phyloP scores from a whole-genome alignment of 2,797 vertebrate species.

The Poeciliopsis paucimaculata region DNA sequence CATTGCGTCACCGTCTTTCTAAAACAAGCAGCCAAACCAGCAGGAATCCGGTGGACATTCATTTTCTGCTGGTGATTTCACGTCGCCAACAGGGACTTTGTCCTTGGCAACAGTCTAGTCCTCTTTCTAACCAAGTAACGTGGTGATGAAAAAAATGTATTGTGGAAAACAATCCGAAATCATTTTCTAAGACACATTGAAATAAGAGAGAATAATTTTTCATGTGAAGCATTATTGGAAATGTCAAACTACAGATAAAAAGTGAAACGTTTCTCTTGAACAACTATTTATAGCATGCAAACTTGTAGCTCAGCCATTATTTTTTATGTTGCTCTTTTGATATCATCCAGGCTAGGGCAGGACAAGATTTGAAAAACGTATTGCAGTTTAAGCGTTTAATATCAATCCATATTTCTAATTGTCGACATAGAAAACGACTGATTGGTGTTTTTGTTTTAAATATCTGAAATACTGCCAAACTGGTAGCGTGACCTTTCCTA shows the following conservation, averaged over 20 bases:
- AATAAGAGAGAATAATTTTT: neutral
- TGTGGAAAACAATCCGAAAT: neutral
- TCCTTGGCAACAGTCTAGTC: neutral
- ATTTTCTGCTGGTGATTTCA: slow-evolving; percentile 50
- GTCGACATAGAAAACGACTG: too few species aligned
- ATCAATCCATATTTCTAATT: too few species aligned
- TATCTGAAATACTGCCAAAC: too few species aligned
- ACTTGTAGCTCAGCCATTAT: neutral
- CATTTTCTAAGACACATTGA: neutral
- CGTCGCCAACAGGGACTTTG: neutral
- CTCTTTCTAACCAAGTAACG: neutral
- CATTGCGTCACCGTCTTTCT: slow-evolving; percentile 17
- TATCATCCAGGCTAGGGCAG: too few species aligned
- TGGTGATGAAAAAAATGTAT: too few species aligned
- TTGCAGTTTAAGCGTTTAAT: too few species aligned
- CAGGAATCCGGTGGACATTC: slow-evolving; percentile 54
- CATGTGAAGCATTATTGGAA: neutral
- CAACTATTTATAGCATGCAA: neutral
- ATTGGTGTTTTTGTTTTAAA: too few species aligned
- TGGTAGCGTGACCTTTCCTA: too few species aligned
- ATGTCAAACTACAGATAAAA: neutral
- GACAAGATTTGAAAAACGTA: too few species aligned
- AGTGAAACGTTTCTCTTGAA: neutral
- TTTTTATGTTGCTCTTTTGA: neutral
- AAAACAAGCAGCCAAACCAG: slow-evolving; percentile 34